A percentile compares a stretch with the other conserved stretches of the same genome.
phyloP scores from a whole-genome alignment of 2,797 vertebrate species.

The Mormyrus hasselquistii region DNA sequence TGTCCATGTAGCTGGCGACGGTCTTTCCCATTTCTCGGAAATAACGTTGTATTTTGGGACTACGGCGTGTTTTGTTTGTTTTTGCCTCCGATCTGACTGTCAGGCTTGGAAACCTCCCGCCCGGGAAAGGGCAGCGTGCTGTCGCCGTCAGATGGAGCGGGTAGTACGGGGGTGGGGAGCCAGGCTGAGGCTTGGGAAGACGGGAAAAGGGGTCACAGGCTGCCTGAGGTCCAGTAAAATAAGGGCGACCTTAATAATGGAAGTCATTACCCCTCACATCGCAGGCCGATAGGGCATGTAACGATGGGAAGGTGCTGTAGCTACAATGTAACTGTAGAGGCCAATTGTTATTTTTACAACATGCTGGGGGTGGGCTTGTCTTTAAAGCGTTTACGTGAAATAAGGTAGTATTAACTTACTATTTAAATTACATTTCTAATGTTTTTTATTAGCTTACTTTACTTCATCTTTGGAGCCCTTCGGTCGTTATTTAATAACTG shows the following conservation, averaged over 20 bases:
- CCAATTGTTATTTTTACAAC: neutral
- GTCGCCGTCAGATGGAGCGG: neutral
- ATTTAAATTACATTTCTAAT: neutral
- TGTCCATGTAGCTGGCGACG: neutral
- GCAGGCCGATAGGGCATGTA: neutral
- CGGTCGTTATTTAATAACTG: neutral
- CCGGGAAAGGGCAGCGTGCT: neutral
- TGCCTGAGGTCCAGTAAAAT: neutral
- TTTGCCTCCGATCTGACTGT: neutral
- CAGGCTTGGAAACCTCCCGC: neutral
- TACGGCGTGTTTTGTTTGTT: neutral
- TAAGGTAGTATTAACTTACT: neutral
- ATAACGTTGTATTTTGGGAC: neutral
- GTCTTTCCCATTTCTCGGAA: neutral
- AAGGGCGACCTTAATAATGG: neutral
- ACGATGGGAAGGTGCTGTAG: neutral
- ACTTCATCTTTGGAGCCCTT: neutral
- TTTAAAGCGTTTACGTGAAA: neutral
- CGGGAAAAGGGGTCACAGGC: neutral
- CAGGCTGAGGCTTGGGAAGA: neutral
- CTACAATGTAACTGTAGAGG: neutral
- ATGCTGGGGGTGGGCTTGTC: neutral
- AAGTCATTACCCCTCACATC: neutral
- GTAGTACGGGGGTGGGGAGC: neutral
- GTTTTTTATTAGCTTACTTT: neutral